phyloP scores from a whole-genome alignment of 1,140 invertebrate genomes.

The Lordiphosa stackelbergi region DNA sequence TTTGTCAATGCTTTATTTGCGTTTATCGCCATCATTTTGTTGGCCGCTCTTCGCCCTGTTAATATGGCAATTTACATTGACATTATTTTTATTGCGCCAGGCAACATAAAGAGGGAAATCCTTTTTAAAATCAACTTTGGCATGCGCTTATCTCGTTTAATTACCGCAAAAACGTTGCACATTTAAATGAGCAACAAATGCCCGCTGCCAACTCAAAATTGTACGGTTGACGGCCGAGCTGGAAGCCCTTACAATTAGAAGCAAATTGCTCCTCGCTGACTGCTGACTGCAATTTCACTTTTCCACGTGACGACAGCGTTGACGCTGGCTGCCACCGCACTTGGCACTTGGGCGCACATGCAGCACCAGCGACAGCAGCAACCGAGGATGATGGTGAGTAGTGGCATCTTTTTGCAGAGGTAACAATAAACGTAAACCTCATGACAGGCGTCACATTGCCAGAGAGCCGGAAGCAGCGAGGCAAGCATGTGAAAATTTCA shows the following conservation, averaged over 20 bases:
- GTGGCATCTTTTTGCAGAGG: slow-evolving; percentile 49
- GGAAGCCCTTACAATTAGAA: slow-evolving; percentile 66
- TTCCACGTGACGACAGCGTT: slow-evolving; percentile 42
- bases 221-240: slow-evolving; percentile 9
- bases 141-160: slow-evolving; percentile 44
- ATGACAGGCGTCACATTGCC: slow-evolving; percentile 31
- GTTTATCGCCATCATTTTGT: slow-evolving; percentile 65
- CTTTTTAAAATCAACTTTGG: slow-evolving; percentile 15
- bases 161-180: slow-evolving; percentile 42
- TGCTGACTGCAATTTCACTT: slow-evolving; percentile 48
- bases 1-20: slow-evolving; percentile 70
- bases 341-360: slow-evolving; percentile 30
- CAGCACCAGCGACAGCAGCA: slow-evolving; percentile 16
- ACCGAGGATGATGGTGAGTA: slow-evolving; percentile 13
- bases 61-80: slow-evolving; percentile 74
- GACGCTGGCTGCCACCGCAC: slow-evolving; percentile 38
- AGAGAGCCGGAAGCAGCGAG: slow-evolving; percentile 44
- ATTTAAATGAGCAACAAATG: slow-evolving; percentile 27
- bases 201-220: background rate
- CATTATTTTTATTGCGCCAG: slow-evolving; percentile 62
- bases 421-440: slow-evolving; percentile 63
- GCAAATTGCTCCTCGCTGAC: slow-evolving; percentile 58
- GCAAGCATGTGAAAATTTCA: slow-evolving; percentile 60
- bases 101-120: slow-evolving; percentile 32
- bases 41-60: slow-evolving; percentile 47